Base-by-base conservation (phyloP, 2,888 invertebrate genomes). In the Punctoribates punctum region DNA sequence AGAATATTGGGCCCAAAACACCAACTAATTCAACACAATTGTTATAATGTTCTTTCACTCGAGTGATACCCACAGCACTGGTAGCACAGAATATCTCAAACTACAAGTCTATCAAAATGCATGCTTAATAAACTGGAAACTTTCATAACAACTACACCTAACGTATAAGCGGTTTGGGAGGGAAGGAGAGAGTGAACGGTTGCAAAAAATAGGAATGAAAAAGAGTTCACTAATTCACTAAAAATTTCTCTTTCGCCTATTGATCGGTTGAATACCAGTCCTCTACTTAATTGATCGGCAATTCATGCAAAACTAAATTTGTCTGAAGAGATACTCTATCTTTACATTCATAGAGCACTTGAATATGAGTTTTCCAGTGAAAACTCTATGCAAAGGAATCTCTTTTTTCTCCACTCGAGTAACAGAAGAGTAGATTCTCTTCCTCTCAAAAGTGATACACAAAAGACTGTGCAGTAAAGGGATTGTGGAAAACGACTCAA, bases 281-380 rank as follows among this genome's bases (percentile, higher is more conserved):
- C 72, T 67, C 38, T 34, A 34, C 34, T 34, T 67, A 25, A 13
- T 15, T 42, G 27, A 46, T 38, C 11, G 48, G 27, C 23, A 72
- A 72, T 25, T 48, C 72, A 72, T 72, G 72, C 72, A 72, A 48
- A 72, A 72, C 72, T 72, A 72, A 48, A 72, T 46, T 29, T 72
- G 25, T 72, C 42, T 72, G 17, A 46, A 72, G n/a, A 65, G 1
- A 11, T 15, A n/a, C 65, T 34, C 15, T 60, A 13, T 5, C 25
- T 25, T 2, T 6, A 25, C 20, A 60, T 67, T 34, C 15, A 38
- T 29, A 67, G 34, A 25, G 60, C 62, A 62, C 62, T 62, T 27
- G 25, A 62, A 54, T 34, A 34, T 8, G 3, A 34, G 3, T 11
- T 25, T 54, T 54, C n/a, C 42, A 42, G 42, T 42, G 42, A 42